Conservation (phyloP, 2,113 vertebrate species). For the Calidris pygmaea region DNA sequence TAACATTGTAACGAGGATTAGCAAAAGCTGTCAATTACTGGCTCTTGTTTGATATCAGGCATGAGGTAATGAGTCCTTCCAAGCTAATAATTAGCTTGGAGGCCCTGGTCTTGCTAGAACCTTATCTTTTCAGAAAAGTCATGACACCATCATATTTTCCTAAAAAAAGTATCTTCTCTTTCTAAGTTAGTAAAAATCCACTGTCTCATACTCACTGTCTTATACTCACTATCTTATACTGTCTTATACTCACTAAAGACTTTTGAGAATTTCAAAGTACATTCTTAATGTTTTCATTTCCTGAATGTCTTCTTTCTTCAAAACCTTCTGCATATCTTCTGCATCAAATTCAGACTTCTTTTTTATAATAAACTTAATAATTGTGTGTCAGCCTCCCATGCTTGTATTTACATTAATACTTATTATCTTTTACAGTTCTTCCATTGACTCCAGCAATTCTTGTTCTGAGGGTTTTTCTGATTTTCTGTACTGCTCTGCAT, state of each 20-base stretch:
- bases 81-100: not conserved
- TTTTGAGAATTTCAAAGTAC: not conserved
- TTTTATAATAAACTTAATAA: not conserved
- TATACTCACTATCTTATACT: not conserved
- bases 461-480: not conserved
- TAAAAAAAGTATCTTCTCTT: not conserved
- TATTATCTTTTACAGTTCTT: not conserved
- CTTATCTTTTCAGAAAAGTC: not conserved
- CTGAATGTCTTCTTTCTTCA: not conserved
- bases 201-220: no score
- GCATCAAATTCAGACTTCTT: not conserved
- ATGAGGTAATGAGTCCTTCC: not conserved
- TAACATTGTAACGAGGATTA: not conserved
- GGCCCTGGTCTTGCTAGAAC: not conserved
- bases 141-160: not conserved
- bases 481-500: not conserved
- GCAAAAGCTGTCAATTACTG: not conserved
- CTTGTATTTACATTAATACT: not conserved
- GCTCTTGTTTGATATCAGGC: not conserved
- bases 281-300: not conserved
- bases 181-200: not conserved
- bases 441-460: not conserved
- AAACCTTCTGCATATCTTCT: not conserved
- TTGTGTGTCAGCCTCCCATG: not conserved
- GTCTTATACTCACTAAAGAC: not conserved